Conservation (phyloP, 2,797 vertebrate genomes). For the Acipenser ruthenus region DNA sequence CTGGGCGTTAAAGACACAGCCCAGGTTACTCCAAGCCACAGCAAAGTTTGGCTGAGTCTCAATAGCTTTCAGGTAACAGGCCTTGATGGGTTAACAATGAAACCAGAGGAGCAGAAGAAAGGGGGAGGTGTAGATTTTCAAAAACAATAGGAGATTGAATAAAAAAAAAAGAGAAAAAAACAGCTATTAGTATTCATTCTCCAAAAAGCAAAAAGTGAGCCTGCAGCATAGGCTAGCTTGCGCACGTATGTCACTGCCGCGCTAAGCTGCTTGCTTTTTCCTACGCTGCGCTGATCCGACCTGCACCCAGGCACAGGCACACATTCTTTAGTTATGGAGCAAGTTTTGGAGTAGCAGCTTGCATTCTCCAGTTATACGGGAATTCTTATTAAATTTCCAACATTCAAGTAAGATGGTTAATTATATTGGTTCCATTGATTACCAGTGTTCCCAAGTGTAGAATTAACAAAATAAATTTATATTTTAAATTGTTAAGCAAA, state of each 20-base stretch:
- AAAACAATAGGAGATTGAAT: conserved; percentile 26
- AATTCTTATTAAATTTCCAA: too few species aligned
- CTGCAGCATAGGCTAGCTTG: conserved; percentile 96
- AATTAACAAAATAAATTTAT: too few species aligned
- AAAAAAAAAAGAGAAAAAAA: conserved; percentile 56
- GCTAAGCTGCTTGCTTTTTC: conserved; percentile 92
- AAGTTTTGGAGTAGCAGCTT: not conserved
- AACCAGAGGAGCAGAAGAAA: conserved; percentile 15
- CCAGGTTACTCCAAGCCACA: conserved; percentile 98
- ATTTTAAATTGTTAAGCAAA: too few species aligned
- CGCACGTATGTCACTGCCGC: conserved; percentile 79
- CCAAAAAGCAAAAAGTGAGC: conserved; percentile 94
- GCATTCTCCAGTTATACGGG: not conserved
- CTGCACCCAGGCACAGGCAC: conserved; percentile 79
- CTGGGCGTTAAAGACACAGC: conserved; percentile 98
- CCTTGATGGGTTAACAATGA: conserved; percentile 78
- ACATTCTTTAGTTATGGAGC: conserved; percentile 81
- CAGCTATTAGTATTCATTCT: conserved; percentile 78
- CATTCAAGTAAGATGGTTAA: too few species aligned
- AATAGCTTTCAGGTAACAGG: conserved; percentile 99
- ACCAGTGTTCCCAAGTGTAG: too few species aligned
- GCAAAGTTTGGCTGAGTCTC: conserved; percentile 99
- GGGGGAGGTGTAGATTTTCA: conserved; percentile 1
- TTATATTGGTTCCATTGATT: too few species aligned
- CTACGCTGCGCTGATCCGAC: conserved; percentile 96